Evolutionary conservation across 2,113 vertebrate genomes (phyloP).

Genomic region (Corythoichthys intestinalis): DNA sequence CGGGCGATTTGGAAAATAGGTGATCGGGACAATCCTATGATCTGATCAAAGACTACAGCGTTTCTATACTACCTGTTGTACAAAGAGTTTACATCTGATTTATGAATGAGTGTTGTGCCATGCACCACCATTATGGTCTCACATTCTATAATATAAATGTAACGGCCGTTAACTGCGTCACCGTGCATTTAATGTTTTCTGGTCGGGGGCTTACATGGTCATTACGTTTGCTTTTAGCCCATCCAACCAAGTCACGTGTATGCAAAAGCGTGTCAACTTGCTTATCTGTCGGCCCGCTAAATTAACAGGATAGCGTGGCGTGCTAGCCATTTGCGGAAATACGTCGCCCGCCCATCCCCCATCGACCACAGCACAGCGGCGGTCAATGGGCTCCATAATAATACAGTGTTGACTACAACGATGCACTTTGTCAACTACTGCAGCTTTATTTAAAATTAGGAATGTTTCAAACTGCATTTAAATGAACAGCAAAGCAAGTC

Average conservation of each 20-base stretch:
- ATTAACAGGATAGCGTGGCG: slow-evolving; percentile 18
- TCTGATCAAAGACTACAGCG: background rate
- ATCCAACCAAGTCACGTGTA: background rate
- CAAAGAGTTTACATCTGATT: background rate
- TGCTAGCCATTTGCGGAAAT: slow-evolving; percentile 21
- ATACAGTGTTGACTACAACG: slow-evolving; percentile 13
- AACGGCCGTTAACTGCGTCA: background rate
- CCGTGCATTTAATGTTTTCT: background rate
- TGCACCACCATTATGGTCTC: slow-evolving; percentile 1
- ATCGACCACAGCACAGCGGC: slow-evolving; percentile 9
- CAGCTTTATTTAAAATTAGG: background rate
- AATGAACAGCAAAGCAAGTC: background rate
- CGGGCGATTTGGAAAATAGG: no score
- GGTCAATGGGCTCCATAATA: slow-evolving; percentile 18
- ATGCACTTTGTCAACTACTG: background rate
- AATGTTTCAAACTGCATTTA: background rate
- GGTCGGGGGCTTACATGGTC: background rate
- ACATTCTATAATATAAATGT: background rate
- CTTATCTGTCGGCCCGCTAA: slow-evolving; percentile 25
- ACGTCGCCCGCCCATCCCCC: slow-evolving; percentile 30
- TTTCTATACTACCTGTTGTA: background rate
- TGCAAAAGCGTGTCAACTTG: slow-evolving; percentile 14
- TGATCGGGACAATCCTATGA: no score
- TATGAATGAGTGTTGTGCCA: background rate
- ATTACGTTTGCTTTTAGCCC: background rate